A percentile compares a stretch with the other conserved stretches of the same genome.
Evolutionary conservation across 1,140 invertebrate genomes (phyloP).

Genomic region (Chrysoperla carnea): DNA sequence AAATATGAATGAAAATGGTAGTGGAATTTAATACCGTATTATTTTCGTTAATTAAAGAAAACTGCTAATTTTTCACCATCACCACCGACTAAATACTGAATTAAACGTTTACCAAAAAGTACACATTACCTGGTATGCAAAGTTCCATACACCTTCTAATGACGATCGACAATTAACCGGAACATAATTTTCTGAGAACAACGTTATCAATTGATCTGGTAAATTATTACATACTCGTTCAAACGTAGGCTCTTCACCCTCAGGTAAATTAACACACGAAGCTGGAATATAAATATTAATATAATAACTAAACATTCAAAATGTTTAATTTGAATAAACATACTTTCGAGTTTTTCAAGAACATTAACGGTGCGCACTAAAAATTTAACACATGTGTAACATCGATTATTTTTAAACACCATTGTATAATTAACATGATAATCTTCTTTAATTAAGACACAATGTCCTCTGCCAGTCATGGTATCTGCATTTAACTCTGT

Average conservation of each 20-base stretch:
- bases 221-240: constrained; percentile 58
- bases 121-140: constrained; percentile 61
- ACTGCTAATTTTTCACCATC: too few relatives aligned
- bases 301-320: constrained; percentile 5
- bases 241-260: constrained; percentile 44
- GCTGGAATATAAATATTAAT: constrained; percentile 25
- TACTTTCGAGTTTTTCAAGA: constrained; percentile 73
- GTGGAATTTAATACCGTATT: too few relatives aligned
- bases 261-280: constrained; percentile 50
- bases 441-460: constrained; percentile 49
- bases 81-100: not conserved
- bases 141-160: constrained; percentile 88
- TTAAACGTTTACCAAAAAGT: not conserved
- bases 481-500: constrained; percentile 63
- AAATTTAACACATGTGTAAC: constrained; percentile 73
- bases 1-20: too few relatives aligned
- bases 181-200: constrained; percentile 80
- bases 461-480: constrained; percentile 55
- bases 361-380: constrained; percentile 78
- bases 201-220: constrained; percentile 59
- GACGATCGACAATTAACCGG: constrained; percentile 86
- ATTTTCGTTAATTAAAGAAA: too few relatives aligned
- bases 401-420: constrained; percentile 48
- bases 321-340: constrained; percentile 13
- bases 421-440: constrained; percentile 73